Percentiles rank a stretch among this genome's conserved stretches.
phyloP scores from a whole-genome alignment of 2,797 vertebrate species.

The Hoplostethus atlanticus region DNA sequence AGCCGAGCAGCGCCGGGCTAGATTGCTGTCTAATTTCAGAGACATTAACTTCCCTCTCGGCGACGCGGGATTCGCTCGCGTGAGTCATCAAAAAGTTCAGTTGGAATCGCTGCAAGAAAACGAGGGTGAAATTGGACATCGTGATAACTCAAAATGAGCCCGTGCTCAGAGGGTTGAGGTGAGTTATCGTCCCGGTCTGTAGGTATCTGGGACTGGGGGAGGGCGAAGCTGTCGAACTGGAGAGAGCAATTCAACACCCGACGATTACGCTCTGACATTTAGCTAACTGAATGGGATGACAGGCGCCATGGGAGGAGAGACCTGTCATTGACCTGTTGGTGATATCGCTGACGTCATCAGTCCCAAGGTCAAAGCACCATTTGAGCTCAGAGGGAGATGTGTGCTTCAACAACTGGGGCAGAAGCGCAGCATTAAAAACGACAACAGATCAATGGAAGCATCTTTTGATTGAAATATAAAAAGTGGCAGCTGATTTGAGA shows the following conservation, averaged over 20 bases:
- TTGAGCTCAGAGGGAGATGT: too few relatives aligned
- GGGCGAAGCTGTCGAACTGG: background rate
- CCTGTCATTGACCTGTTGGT: background rate
- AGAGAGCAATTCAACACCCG: background rate
- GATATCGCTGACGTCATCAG: background rate
- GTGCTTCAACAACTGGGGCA: background rate
- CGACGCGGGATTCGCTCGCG: conserved; percentile 51
- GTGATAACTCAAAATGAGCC: background rate
- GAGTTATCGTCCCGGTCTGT: background rate
- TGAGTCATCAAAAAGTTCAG: conserved; percentile 54
- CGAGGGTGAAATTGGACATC: conserved; percentile 10
- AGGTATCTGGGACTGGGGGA: background rate
- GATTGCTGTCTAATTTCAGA: conserved; percentile 61
- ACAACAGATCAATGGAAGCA: background rate
- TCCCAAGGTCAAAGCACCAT: background rate
- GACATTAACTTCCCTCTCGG: conserved; percentile 58
- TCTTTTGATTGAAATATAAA: background rate
- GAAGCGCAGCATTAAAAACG: background rate
- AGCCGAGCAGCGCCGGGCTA: conserved; percentile 45
- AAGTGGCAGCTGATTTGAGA: background rate
- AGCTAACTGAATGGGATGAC: background rate
- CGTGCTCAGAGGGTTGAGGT: background rate
- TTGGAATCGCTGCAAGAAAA: conserved; percentile 27
- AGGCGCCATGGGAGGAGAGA: background rate
- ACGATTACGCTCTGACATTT: background rate